Percentiles rank a stretch among this genome's conserved stretches.
phyloP scores from a whole-genome alignment of 2,113 vertebrate species.

The Microtus pennsylvanicus region DNA sequence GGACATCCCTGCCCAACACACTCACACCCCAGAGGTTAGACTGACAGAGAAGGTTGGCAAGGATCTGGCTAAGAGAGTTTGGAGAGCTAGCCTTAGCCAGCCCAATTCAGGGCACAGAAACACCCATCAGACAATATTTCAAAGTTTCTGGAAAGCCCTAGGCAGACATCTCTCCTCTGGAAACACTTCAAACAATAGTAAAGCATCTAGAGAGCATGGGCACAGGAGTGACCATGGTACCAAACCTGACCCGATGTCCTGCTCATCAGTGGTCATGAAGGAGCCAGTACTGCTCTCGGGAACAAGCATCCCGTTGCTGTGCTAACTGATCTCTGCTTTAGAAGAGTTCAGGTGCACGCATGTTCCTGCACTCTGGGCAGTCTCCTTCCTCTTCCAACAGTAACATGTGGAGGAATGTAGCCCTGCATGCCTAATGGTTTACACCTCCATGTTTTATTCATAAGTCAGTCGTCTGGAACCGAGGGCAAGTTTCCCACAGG shows the following conservation, averaged over 20 bases:
- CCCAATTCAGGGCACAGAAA: not conserved
- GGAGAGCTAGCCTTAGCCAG: not conserved
- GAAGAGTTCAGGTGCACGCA: not conserved
- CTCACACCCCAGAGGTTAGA: not conserved
- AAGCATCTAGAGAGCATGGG: not conserved
- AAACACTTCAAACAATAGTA: constrained; percentile 16
- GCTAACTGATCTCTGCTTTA: not conserved
- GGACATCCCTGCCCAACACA: not conserved
- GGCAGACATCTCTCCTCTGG: not conserved
- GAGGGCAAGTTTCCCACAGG: not conserved
- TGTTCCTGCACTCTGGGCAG: not conserved
- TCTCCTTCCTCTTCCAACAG: not conserved
- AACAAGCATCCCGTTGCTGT: not conserved
- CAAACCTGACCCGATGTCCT: not conserved
- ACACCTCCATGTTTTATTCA: constrained; percentile 9
- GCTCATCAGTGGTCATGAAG: not conserved
- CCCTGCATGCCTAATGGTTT: not conserved
- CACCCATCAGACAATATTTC: not conserved
- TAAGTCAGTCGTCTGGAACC: constrained; percentile 48
- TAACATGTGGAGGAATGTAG: not conserved
- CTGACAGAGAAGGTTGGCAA: not conserved
- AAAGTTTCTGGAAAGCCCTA: constrained; percentile 46
- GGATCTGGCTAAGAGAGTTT: not conserved
- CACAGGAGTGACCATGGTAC: not conserved
- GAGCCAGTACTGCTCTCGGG: not conserved